phyloP scores from a whole-genome alignment of 2,888 invertebrate species.

The Nysson spinosus region DNA sequence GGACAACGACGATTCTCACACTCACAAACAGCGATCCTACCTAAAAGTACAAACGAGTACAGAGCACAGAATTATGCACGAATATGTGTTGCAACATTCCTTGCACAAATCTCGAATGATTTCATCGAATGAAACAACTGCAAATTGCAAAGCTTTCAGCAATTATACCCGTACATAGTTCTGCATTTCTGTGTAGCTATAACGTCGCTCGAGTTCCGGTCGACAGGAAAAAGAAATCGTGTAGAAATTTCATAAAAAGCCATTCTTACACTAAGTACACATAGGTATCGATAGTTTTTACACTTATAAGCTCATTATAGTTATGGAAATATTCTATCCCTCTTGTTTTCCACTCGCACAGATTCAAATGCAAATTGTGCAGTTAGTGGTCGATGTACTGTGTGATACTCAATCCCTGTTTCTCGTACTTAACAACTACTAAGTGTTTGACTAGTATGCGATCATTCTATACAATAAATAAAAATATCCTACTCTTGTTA shows the following conservation, averaged over 20 bases:
- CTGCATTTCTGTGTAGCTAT: constrained; percentile 38
- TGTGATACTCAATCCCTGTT: constrained; percentile 70
- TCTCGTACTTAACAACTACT: constrained; percentile 63
- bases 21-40: constrained; percentile 58
- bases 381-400: constrained; percentile 59
- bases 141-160: too few species aligned
- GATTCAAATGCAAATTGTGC: constrained; percentile 49
- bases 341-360: constrained; percentile 44
- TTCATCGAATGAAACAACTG: not conserved
- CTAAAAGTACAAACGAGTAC: constrained; percentile 37
- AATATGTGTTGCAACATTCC: not conserved
- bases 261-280: constrained; percentile 74
- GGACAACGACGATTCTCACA: constrained; percentile 63
- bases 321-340: constrained; percentile 70
- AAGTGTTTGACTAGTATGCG: constrained; percentile 72
- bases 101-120: not conserved
- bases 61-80: constrained; percentile 32
- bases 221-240: constrained; percentile 35
- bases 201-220: constrained; percentile 22
- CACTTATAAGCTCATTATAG: constrained; percentile 77
- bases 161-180: constrained; percentile 21
- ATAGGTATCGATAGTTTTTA: constrained; percentile 75
- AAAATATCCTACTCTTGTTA: constrained; percentile 31
- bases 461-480: constrained; percentile 59
- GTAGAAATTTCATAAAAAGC: constrained; percentile 65